phyloP scores from a whole-genome alignment of 2,888 invertebrate genomes.

The Ophion obscuratus region DNA sequence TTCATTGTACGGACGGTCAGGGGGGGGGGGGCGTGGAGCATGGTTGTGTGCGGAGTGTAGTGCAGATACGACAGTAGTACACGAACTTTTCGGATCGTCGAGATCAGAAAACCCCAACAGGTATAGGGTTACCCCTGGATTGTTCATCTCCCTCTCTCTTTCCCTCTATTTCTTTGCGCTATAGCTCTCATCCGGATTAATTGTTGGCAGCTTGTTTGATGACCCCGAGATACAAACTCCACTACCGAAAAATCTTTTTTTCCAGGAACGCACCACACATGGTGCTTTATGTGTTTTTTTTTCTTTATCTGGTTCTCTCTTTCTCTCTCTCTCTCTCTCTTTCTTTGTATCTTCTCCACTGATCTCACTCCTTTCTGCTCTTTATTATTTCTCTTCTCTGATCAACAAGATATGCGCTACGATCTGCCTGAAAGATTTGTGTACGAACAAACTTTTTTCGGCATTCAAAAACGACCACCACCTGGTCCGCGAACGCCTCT shows the following conservation, averaged over 20 bases:
- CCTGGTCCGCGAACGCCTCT: slow-evolving; percentile 15
- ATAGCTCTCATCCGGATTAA: slow-evolving; percentile 78
- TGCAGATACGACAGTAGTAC: slow-evolving; percentile 26
- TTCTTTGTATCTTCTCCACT: slow-evolving; percentile 14
- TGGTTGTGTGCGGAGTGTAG: background rate
- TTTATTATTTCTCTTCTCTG: slow-evolving; percentile 15
- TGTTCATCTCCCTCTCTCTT: slow-evolving; percentile 31
- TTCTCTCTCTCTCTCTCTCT: slow-evolving; percentile 13
- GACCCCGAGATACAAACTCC: slow-evolving; percentile 68
- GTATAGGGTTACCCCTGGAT: slow-evolving; percentile 79
- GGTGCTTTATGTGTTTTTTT: background rate
- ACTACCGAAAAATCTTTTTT: slow-evolving; percentile 64
- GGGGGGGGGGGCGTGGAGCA: background rate
- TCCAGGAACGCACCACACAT: slow-evolving; percentile 49
- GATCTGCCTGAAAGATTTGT: slow-evolving; percentile 39
- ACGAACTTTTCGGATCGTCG: slow-evolving; percentile 50
- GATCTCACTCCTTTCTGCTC: slow-evolving; percentile 26
- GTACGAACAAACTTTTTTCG: slow-evolving; percentile 27
- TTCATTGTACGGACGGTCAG: slow-evolving; percentile 31
- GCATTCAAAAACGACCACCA: slow-evolving; percentile 22
- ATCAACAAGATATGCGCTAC: slow-evolving; percentile 28
- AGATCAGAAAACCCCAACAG: slow-evolving; percentile 55
- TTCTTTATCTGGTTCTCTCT: background rate
- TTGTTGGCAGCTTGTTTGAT: slow-evolving; percentile 79
- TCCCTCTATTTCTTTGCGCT: slow-evolving; percentile 23